These are phyloP conservation scores for Mirounga angustirostris DNA, from an alignment of 2,113 vertebrate genomes.

Conservation along the genomic window DNA sequence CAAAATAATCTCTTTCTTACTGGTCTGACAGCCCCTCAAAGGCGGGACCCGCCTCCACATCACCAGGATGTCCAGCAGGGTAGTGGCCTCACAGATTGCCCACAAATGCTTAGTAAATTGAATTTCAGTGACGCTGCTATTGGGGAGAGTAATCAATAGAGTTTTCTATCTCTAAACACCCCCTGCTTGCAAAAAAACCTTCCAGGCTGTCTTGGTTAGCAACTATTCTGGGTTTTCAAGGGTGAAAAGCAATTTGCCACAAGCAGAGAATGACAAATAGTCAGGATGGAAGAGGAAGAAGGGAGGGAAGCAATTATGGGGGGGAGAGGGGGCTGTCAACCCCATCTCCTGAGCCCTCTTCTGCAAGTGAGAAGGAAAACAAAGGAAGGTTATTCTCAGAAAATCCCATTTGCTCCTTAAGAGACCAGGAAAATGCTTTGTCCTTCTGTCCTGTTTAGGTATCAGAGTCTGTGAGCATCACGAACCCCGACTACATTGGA, in stretches of 20 bases:
- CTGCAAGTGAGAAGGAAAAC: constrained; percentile 53
- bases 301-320: constrained; percentile 30
- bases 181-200: neutral
- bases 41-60: neutral
- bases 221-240: constrained; percentile 62
- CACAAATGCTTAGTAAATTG: neutral
- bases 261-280: constrained; percentile 71
- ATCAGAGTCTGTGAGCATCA: neutral
- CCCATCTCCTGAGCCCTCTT: neutral
- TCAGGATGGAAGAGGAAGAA: constrained; percentile 54
- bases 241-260: constrained; percentile 70
- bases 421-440: neutral
- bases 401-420: constrained; percentile 48
- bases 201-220: constrained; percentile 29
- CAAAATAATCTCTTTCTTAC: constrained; percentile 26
- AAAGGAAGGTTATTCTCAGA: constrained; percentile 22
- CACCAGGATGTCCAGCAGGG: neutral
- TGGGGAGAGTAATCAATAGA: neutral
- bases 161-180: constrained; percentile 11
- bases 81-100: neutral
- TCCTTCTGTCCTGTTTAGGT: neutral
- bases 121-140: neutral
- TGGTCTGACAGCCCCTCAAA: neutral
- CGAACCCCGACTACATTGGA: accelerated
- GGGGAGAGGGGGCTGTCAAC: neutral